Evolutionary conservation across 2,888 invertebrate species (phyloP), one percentile per base, ranked within the genome.

Genomic region (Cosmia trapezina): DNA sequence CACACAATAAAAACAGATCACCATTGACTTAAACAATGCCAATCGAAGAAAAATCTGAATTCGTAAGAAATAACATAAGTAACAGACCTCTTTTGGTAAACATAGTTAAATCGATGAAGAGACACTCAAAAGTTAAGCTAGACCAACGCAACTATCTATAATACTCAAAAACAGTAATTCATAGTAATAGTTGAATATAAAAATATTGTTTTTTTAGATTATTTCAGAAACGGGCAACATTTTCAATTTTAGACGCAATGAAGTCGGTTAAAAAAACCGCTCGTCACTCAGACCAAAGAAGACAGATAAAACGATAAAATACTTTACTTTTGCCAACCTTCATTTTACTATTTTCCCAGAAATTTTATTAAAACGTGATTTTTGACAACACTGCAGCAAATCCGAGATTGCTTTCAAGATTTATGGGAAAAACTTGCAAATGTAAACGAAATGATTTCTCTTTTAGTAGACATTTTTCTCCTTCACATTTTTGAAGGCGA

Each of bases 251-350:
- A 12, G 8, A 19, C 4, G 33, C 19, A 9, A 41, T 41, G 8
- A 41, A 41, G 41, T 41, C 8, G 8, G 41, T 41, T 41, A 41
- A 45, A 37, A 43, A 45, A n/a, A 17, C 41, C 76, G 47, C 75
- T 75, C 60, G 43, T 78, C 75, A 78, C 76, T 89, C 86, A 80
- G 61, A 76, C 89, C 89, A 86, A 54, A 45, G 59, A 66, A 69
- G 70, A 86, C 80, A 90, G 86, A 88, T 89, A 89, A 90, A 92
- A 91, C 89, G 87, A 89, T 89, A 89, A 90, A 92, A 91, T 89
- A 90, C 89, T 91, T 89, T 89, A 89, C 86, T 90, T 90, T 87
- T 89, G 89, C 91, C 87, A 90, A 92, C 87, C 91, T 91, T 90
- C 89, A 89, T 91, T 91, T 91, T 83, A 88, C 88, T 88, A 90